These are phyloP conservation scores for Atta cephalotes DNA, from an alignment of 1,140 invertebrate species.

Conservation along the genomic window DNA sequence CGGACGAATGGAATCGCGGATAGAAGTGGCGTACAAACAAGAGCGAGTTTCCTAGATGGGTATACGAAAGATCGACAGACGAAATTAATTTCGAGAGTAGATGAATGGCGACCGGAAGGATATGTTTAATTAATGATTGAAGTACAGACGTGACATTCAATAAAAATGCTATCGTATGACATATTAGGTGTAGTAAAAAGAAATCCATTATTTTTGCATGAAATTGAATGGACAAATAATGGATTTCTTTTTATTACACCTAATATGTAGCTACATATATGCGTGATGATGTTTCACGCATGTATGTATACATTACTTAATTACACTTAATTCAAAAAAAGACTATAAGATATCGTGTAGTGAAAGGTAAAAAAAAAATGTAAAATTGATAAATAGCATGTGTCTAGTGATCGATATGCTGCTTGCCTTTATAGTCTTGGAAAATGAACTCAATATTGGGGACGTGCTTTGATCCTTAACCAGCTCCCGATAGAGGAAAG, in stretches of 20 bases:
- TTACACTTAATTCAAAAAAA: background rate
- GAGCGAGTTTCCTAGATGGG: slow-evolving; percentile 53
- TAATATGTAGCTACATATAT: background rate
- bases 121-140: slow-evolving; percentile 54
- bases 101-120: slow-evolving; percentile 35
- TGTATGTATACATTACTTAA: background rate
- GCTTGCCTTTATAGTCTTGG: slow-evolving; percentile 49
- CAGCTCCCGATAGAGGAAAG: slow-evolving; percentile 46
- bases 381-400: slow-evolving; percentile 43
- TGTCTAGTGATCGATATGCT: slow-evolving; percentile 45
- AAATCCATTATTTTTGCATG: too few relatives aligned
- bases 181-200: too few relatives aligned
- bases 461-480: slow-evolving; percentile 60
- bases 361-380: background rate
- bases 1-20: slow-evolving; percentile 54
- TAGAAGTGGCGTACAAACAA: slow-evolving; percentile 63
- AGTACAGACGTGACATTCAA: slow-evolving; percentile 5
- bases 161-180: background rate
- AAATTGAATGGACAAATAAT: too few relatives aligned
- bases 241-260: too few relatives aligned
- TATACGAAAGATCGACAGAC: slow-evolving; percentile 42
- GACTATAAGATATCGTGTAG: background rate
- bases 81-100: slow-evolving; percentile 57
- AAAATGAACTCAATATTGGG: slow-evolving; percentile 62
- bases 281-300: background rate